Base-by-base conservation (phyloP, 1,140 invertebrate genomes). In the Hyphantria cunea region DNA sequence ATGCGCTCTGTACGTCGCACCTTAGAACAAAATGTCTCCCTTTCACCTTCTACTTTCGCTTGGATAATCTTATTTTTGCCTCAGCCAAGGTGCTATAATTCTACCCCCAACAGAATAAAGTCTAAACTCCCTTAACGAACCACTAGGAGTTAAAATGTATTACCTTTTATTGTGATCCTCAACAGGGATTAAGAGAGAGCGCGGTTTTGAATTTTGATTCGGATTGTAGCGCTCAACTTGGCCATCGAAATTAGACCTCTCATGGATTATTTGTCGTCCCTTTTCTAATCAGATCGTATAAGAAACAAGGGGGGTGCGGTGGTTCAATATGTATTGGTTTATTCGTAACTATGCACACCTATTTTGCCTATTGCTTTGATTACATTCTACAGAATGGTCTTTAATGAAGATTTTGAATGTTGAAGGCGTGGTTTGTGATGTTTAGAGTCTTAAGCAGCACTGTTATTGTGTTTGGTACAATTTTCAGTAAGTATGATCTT, bases 151-250 rank as follows among this genome's bases (percentile, higher is more conserved):
- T 85, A 84, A 87, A 90, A 90, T 90, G 84, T 90, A 90, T 90
- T 90, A 89, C 84, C 84, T 90, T 90, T 90, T 89, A 90, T 89
- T 90, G 86, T 90, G 86, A 86, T 85, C 88, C 84, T 86, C 85
- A 88, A 88, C 85, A 83, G 84, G 86, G 88, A 89, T 89, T 89
- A 89, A 88, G 85, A 88, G 86, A 82, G 84, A 77, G 78, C 84
- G 86, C 84, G 86, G 88, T 89, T 90, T 90, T 89, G 88, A 90
- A 90, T 90, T 90, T 84, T 89, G 88, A 90, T 90, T 90, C 77
- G 87, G 80, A 86, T 86, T 86, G 84, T 86, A 84, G 76, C 76
- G 59, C 73, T 62, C 64, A 70, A 68, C 70, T 66, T 74, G 77
- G 58, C 87, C 84, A 85, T 78, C 80, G 61, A 72, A 82, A 80